Base-by-base conservation (phyloP, 2,888 invertebrate genomes). In the Dione vanillae region DNA sequence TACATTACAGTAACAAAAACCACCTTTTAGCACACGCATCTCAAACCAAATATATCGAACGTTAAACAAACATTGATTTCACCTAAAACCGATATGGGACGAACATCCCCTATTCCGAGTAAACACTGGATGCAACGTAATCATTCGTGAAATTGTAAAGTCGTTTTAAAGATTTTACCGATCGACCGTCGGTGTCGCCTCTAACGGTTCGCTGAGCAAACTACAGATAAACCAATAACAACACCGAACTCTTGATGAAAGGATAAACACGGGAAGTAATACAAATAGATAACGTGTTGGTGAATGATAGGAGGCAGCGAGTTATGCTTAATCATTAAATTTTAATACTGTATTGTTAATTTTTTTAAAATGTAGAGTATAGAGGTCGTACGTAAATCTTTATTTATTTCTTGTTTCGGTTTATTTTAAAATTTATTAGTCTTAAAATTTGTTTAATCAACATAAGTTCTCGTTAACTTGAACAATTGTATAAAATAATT, bases 141-240 rank as follows among this genome's bases (percentile, higher is more conserved):
- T 75, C 75, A 66, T 72, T 74, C 74, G 74, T 76, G 70, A 75
- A 73, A 73, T 73, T 73, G 69, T 61, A 69, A 67, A 70, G 69
- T 70, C 67, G 64, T 65, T 71, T 62, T 64, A 70, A 67, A 70
- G 65, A 67, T 69, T 67, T 69, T n/a, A n/a, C 69, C 65, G 59
- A 52, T 40, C 58, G 65, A 67, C 67, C 69, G 66, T 69, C 64
- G 71, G 19, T 56, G 64, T 69, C 64, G 71, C 19, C 56, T 67
- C 74, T 52, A 69, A 61, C 65, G 74, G 69, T 49, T 74, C 69
- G 52, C 74, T 65, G 67, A 69, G 56, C 56, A 59, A 71, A 71
- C 71, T 69, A 54, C 58, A 70, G 69, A 71, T 74, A 72, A 70
- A 74, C 69, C 61, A 67, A 69, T 67, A 72, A 65, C 58, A 71